Conservation (phyloP, 1,140 invertebrate genomes). For the Myzus persicae region DNA sequence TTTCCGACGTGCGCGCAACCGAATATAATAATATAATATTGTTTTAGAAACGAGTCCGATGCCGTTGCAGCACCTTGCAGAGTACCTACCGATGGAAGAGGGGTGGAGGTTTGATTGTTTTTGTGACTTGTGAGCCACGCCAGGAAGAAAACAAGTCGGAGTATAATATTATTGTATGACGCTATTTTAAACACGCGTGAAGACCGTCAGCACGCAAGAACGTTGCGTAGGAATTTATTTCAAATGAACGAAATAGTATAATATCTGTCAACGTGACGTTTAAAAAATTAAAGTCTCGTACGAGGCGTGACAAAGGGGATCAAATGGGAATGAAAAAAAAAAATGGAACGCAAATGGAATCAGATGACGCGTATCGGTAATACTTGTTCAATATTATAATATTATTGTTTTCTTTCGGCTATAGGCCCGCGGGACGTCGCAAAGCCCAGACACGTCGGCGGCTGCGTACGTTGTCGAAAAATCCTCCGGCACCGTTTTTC, state of each 20-base stretch:
- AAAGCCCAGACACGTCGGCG: background rate
- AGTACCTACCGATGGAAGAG: too few relatives aligned
- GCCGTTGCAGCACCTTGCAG: background rate
- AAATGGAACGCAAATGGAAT: background rate
- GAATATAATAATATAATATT: background rate
- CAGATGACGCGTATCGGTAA: background rate
- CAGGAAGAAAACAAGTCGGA: background rate
- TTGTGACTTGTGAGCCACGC: background rate
- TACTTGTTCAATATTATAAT: background rate
- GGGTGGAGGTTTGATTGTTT: background rate
- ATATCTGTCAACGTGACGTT: background rate
- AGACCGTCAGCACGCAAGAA: background rate
- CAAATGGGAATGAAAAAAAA: background rate
- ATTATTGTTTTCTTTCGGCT: background rate
- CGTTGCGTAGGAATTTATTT: background rate
- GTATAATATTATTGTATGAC: background rate
- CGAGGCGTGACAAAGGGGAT: background rate
- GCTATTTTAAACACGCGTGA: background rate
- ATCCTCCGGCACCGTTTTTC: background rate
- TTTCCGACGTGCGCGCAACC: conserved; percentile 8
- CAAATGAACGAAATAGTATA: background rate
- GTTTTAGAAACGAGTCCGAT: background rate
- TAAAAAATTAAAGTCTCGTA: background rate
- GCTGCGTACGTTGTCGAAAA: background rate
- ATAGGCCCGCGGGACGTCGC: background rate